Conservation (phyloP, 2,797 vertebrate genomes). For the Chaetophractus vellerosus region DNA sequence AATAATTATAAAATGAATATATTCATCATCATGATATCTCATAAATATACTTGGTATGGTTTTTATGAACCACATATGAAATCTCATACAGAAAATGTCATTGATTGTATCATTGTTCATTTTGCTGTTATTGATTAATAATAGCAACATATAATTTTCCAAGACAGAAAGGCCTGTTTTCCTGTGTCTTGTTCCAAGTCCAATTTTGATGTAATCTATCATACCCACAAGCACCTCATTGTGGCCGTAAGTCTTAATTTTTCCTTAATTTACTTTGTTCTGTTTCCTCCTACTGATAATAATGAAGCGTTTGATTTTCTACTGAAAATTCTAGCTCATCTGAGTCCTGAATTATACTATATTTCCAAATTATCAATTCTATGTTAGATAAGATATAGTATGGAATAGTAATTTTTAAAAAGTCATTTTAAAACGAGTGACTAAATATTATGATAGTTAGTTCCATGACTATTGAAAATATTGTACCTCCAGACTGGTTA, state of each 20-base stretch:
- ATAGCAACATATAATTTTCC: not conserved
- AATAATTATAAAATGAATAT: conserved; percentile 13
- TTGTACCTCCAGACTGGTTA: not conserved
- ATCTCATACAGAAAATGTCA: not conserved
- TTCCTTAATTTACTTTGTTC: not conserved
- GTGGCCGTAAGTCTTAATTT: not conserved
- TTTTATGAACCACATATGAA: not conserved
- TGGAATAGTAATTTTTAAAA: not conserved
- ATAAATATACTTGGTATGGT: not conserved
- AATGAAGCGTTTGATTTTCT: not conserved
- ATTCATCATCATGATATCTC: not conserved
- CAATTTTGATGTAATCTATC: not conserved
- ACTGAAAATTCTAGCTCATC: not conserved
- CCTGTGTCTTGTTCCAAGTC: not conserved
- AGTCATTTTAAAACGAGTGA: not conserved
- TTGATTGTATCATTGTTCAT: not conserved
- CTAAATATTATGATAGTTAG: conserved; percentile 9
- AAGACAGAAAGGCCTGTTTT: not conserved
- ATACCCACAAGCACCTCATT: not conserved
- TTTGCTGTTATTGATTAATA: conserved; percentile 3
- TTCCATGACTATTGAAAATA: not conserved
- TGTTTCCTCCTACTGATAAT: not conserved
- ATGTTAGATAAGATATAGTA: not conserved
- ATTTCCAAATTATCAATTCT: not conserved
- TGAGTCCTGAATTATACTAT: not conserved